phyloP scores from a whole-genome alignment of 23 tunicate genomes.

The Halocynthia aurantium region DNA sequence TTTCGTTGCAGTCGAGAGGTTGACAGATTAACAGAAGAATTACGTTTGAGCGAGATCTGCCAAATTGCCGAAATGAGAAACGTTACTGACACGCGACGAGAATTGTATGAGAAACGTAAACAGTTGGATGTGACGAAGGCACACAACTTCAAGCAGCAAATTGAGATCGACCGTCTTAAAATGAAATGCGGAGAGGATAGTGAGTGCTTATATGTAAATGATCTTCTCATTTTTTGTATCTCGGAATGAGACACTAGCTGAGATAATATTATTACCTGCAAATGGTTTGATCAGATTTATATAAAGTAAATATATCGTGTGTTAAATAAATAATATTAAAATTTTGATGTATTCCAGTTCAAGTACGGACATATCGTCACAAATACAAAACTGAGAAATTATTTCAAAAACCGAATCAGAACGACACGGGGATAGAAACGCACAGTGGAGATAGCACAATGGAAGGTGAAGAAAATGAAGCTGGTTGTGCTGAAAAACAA shows the following conservation, averaged over 20 bases:
- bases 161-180: conserved; percentile 11
- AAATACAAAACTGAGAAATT: background rate
- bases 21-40: conserved; percentile 8
- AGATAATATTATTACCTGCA: too few species aligned
- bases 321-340: background rate
- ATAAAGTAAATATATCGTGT: background rate
- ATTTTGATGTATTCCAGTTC: background rate
- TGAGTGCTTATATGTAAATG: too few species aligned
- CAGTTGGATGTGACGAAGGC: conserved; percentile 16
- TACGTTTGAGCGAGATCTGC: conserved; percentile 10
- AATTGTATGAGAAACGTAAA: conserved; percentile 9
- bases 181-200: conserved; percentile 1
- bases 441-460: too few species aligned
- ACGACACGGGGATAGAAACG: too few species aligned
- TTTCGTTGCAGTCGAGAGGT: conserved; percentile 3
- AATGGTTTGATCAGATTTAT: too few species aligned
- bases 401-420: background rate
- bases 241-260: too few species aligned
- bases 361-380: conserved; percentile 2
- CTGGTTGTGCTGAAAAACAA: too few species aligned
- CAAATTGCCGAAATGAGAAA: conserved; percentile 3
- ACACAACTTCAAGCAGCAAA: background rate
- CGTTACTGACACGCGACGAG: background rate
- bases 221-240: too few species aligned
- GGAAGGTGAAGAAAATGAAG: too few species aligned